These are phyloP conservation scores for Neopelma chrysocephalum DNA, from an alignment of 2,797 vertebrate species.

Conservation along the genomic window DNA sequence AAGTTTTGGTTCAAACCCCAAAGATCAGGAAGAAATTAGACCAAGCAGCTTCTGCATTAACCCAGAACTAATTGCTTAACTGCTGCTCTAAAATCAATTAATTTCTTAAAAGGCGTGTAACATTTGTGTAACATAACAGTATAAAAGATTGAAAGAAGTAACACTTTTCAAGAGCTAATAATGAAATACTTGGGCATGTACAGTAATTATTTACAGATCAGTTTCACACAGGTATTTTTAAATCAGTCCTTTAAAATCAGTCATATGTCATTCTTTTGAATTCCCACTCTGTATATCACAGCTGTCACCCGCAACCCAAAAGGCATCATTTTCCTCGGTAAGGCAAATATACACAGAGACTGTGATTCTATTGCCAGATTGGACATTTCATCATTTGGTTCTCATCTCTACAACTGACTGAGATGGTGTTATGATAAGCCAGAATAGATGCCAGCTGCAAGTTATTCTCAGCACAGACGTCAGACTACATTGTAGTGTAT, in stretches of 20 bases:
- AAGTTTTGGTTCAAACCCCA: background rate
- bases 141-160: background rate
- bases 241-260: background rate
- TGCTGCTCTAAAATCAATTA: background rate
- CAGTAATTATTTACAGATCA: constrained; percentile 16
- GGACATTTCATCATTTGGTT: constrained; percentile 56
- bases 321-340: constrained; percentile 36
- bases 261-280: background rate
- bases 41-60: background rate
- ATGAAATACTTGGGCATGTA: background rate
- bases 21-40: background rate
- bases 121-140: background rate
- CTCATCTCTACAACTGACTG: constrained; percentile 9
- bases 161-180: background rate
- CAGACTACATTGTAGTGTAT: constrained; percentile 14
- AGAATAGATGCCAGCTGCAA: constrained; percentile 69
- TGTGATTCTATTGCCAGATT: constrained; percentile 1
- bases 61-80: background rate
- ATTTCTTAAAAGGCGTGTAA: background rate
- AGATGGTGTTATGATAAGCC: constrained; percentile 65
- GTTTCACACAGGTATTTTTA: constrained; percentile 33
- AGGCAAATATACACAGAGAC: constrained; percentile 48
- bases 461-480: constrained; percentile 66
- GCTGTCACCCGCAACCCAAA: constrained; percentile 6
- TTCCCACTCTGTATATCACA: constrained; percentile 10